These are phyloP conservation scores for Ceratina japonica DNA, from an alignment of 1,140 invertebrate genomes.

Conservation along the genomic window DNA sequence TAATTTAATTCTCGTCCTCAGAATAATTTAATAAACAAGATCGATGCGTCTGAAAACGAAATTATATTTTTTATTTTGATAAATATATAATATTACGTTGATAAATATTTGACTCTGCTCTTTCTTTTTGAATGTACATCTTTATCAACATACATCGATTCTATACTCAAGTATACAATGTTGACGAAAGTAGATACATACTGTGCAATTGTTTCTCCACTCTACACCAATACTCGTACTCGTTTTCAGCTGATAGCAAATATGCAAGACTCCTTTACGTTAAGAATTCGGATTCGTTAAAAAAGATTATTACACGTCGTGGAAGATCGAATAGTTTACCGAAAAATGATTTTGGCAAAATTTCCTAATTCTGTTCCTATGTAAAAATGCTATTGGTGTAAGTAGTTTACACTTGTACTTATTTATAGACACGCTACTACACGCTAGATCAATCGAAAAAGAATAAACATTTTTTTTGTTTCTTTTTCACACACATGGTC, in stretches of 20 bases:
- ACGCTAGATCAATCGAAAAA: neutral
- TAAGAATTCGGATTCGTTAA: neutral
- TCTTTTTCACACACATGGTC: neutral
- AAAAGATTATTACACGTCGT: neutral
- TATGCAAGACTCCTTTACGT: neutral
- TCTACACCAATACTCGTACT: neutral
- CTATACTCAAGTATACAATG: conserved; percentile 8
- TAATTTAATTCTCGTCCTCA: too few species aligned
- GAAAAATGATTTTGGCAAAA: neutral
- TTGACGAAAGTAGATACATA: conserved; percentile 5
- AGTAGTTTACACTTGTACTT: conserved; percentile 14
- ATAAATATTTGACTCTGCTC: conserved; percentile 34
- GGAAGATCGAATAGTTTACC: neutral
- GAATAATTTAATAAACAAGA: neutral
- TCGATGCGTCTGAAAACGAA: conserved; percentile 19
- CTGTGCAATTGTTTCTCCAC: neutral
- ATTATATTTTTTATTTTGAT: conserved; percentile 41
- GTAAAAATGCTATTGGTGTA: neutral
- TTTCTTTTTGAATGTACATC: conserved; percentile 15
- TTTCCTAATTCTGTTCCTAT: too few species aligned
- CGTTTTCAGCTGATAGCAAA: too few species aligned
- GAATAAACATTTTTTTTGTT: neutral
- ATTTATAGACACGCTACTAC: conserved; percentile 1
- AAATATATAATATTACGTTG: conserved; percentile 31
- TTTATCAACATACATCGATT: conserved; percentile 24